phyloP scores from a whole-genome alignment of 1,140 invertebrate genomes.

The Papilio machaon region DNA sequence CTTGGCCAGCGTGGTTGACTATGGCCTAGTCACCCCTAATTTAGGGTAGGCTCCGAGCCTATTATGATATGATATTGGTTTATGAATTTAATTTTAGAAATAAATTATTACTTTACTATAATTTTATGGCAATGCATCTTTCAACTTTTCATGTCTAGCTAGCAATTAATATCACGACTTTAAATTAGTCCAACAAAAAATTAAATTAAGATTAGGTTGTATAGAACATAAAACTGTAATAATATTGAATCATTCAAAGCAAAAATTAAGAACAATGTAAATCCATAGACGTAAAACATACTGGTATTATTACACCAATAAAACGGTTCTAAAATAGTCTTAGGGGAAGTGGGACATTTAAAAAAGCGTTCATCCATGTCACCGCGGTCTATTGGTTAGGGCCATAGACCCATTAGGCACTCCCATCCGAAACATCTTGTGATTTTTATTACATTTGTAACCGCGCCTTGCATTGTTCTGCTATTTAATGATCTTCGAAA shows the following conservation, averaged over 20 bases:
- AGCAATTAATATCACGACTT: too few relatives aligned
- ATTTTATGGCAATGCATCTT: too few relatives aligned
- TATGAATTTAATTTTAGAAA: not conserved
- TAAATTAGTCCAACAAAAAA: too few relatives aligned
- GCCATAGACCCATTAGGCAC: slow-evolving; percentile 68
- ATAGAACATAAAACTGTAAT: too few relatives aligned
- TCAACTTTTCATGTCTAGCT: too few relatives aligned
- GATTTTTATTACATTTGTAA: slow-evolving; percentile 71
- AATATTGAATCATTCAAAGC: too few relatives aligned
- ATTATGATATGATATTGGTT: not conserved
- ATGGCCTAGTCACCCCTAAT: too few relatives aligned
- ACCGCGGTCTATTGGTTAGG: slow-evolving; percentile 58
- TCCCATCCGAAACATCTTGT: slow-evolving; percentile 74
- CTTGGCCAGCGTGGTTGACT: too few relatives aligned
- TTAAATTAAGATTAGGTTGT: too few relatives aligned
- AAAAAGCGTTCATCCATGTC: slow-evolving; percentile 43
- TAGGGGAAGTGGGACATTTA: slow-evolving; percentile 29
- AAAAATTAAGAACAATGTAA: too few relatives aligned
- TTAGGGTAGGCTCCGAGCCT: too few relatives aligned
- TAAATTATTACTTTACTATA: not conserved
- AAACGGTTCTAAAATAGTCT: not conserved
- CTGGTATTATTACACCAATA: not conserved
- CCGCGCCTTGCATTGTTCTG: slow-evolving; percentile 75
- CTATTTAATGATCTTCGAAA: slow-evolving; percentile 60
- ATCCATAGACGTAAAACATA: not conserved